Base-by-base conservation (phyloP, 37 sponge, comb jelly and placozoan species). In the Halisarca cf. caerulea region DNA sequence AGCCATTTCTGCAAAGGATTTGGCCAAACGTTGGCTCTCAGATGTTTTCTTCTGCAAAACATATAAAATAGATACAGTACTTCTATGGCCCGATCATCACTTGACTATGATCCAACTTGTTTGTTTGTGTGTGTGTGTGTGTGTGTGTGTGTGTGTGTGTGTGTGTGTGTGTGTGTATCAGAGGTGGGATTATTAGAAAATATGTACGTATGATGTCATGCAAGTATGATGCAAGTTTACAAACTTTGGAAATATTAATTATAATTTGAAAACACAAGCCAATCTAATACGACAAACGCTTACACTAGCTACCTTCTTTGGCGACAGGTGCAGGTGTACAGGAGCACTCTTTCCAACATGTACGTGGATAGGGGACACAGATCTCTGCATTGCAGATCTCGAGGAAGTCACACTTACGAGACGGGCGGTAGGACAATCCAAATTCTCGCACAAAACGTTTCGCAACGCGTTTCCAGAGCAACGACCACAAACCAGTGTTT, bases 311-410 rank as follows among this genome's bases (percentile, higher is more conserved):
- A 37, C 42, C 77, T 62, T 62, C 77, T 74, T 74, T 3, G 90
- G 81, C 43, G 62, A 79, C 17, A 92, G 28, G 80, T 89, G 93
- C 24, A 93, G 82, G 51, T 89, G 90, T 17, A 93, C 85, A 0
- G 93, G 93, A 0, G 88, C 87, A 39, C 84, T 93, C 47, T 58
- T 84, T 14, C 69, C 74, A 6, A 93, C 85, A 45, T 87, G 91
- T 4, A 93, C 73, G 34, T 83, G 80, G 3, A 93, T 47, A 36
- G 93, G 93, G 7, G 92, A 88, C 9, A 78, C 14, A 18, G 88
- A 86, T 37, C 89, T 61, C 7, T 88, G 51, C 92, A 91, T 91
- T 62, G 9, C n/a, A 23, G 18, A 6, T 11, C 51, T 47, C 51
- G 9, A 47, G 9, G 9, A 47, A 11, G 11, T 6, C 51, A 47